Evolutionary conservation across 1,140 invertebrate genomes (phyloP), one percentile per base, ranked within the genome.

Genomic region (Gonatopus flavifemur): DNA sequence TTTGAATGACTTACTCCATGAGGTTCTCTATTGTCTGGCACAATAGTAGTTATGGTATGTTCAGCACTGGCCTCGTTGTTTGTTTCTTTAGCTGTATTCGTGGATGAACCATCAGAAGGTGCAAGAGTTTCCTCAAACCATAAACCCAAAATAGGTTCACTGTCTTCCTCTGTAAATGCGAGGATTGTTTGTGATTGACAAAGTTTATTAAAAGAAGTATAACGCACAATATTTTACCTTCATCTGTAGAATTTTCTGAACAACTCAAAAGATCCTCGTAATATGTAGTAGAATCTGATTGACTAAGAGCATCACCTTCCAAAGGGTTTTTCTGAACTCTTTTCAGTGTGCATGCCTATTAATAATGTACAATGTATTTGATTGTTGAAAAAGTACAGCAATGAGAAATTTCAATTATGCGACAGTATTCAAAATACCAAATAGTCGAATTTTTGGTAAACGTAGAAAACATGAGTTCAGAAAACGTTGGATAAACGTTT

Each of bases 111-210:
- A 57, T 90, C 89, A 0, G 88, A 86, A 10, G 90, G 90, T 20
- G 88, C 88, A 12, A 95, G 72, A 0, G 92, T 94, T 72, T 94
- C 91, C 70, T 95, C 92, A 78, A 96, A 94, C 91, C 93, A 95
- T 45, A 92, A 82, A 0, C 93, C 93, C 62, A 96, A 82, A 52
- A 96, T 86, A 2, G 92, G 91, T 74, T 96, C 93, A 74, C 90
- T 94, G 76, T 93, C 91, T 77, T 92, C 90, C 59, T 78, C 76
- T 76, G n/a, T 33, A 38, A 37, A 51, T 12, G 13, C 22, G n/a
- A 38, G 6, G 7, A 6, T 19, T 31, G 4, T 40, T 22, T 31
- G 18, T 41, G n/a, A 38, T 15, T 4, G n/a, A 39, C 12, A 13
- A 22, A 20, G 22, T 38, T 22, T 22, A 8, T 5, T 19, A 44